Base-by-base conservation (phyloP, 1,140 invertebrate species). In the Eriosoma lanigerum region DNA sequence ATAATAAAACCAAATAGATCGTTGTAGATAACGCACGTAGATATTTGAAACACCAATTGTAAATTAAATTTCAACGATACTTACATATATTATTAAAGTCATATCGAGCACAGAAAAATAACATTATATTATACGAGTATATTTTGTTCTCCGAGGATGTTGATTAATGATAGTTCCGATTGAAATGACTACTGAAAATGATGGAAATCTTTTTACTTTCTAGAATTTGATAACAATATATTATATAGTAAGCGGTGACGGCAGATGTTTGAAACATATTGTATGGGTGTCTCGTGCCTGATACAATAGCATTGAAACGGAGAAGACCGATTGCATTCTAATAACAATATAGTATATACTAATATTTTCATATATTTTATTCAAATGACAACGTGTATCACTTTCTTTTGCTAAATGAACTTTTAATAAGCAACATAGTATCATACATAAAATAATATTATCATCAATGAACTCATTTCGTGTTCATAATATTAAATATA, bases 381-480 rank as follows among this genome's bases (percentile, higher is more conserved):
- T 58, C 19, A 60, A 76, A 76, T 60, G 50, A 58, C 73, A 24
- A 56, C 52, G 24, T n/a, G 54, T 15, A 58, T 76, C 73, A 58
- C 73, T 76, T 76, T 76, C 73, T 58, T 76, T 58, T 54, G 6
- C n/a, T 76, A 58, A 76, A 56, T 38, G 52, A 76, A 76, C 73
- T 76, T 76, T 73, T 76, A 76, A 73, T 17, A 19, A 73, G 46
- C 19, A 13, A 48, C 44, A n/a, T 38, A 38, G 19, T 15, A 38
- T 24, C 66, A 44, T 3, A 5, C 21, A 26, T 24, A 24, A 38
- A 4, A 38, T 38, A 38, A 4, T 38, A 38, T 38, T 13, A 58
- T 24, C 54, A 12, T 58, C 21, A 1, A 26, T 26, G 66, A 24
- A 24, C 44, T 68, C 21, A 21, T 68, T 68, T 68, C 66, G 44